Evolutionary conservation across 2,888 invertebrate genomes (phyloP).

Genomic region (Hydraecia micacea): DNA sequence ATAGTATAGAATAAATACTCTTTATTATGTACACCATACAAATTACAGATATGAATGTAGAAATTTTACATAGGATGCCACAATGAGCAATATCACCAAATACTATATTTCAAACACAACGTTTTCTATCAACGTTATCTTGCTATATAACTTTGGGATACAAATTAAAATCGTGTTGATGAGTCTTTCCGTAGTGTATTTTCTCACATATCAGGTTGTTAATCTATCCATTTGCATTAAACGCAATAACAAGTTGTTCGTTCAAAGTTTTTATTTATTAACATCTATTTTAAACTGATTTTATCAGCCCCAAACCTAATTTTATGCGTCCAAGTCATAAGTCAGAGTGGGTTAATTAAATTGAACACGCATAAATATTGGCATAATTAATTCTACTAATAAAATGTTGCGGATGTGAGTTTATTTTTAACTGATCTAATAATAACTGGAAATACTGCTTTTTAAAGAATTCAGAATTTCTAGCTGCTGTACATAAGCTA

Average conservation of each 20-base stretch:
- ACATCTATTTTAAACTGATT: constrained; percentile 33
- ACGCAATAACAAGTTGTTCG: constrained; percentile 10
- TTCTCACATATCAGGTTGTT: constrained; percentile 13
- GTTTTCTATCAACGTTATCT: not conserved
- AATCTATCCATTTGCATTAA: constrained; percentile 10
- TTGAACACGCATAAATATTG: constrained; percentile 26
- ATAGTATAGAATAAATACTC: too few species aligned
- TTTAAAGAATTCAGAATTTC: not conserved
- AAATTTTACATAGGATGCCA: too few species aligned
- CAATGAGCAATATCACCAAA: too few species aligned
- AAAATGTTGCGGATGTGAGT: not conserved
- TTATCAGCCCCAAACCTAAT: constrained; percentile 39
- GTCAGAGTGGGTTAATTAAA: constrained; percentile 15
- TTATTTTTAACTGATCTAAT: not conserved
- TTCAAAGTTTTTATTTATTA: constrained; percentile 16
- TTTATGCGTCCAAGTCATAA: constrained; percentile 22
- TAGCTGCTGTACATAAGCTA: not conserved
- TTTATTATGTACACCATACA: too few species aligned
- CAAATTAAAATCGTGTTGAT: not conserved
- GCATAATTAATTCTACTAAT: constrained; percentile 15
- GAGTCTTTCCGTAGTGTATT: not conserved
- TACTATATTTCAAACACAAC: too few species aligned
- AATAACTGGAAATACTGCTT: not conserved
- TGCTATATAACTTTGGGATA: not conserved
- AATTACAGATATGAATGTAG: too few species aligned